Conservation (phyloP, 2,888 invertebrate genomes). For the Orchesella flavescens region DNA sequence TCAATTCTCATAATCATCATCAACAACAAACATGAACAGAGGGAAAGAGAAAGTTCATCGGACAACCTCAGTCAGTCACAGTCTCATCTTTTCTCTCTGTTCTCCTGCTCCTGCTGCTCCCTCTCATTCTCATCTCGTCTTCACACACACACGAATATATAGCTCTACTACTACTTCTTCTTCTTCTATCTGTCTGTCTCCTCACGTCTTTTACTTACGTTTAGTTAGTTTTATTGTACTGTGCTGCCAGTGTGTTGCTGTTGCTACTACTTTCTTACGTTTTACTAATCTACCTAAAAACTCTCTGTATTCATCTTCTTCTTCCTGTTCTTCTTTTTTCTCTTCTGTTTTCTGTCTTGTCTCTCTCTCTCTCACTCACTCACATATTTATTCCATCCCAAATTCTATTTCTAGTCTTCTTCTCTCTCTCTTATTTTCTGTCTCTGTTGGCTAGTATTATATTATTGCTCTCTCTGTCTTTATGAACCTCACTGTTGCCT, state of each 20-base stretch:
- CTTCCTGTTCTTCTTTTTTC: conserved; percentile 11
- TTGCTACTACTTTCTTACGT: background rate
- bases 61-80: conserved; percentile 61
- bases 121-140: background rate
- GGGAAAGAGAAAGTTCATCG: conserved; percentile 60
- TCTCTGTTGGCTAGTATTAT: background rate
- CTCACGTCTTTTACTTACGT: background rate
- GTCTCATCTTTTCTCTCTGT: conserved; percentile 55
- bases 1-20: conserved; percentile 38
- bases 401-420: too few relatives aligned
- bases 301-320: too few relatives aligned
- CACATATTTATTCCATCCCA: background rate
- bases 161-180: conserved; percentile 9
- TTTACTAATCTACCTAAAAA: too few relatives aligned
- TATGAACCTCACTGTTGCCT: too few relatives aligned
- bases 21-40: conserved; percentile 32
- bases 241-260: conserved; percentile 34
- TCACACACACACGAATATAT: background rate
- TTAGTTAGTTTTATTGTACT: conserved; percentile 13
- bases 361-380: background rate
- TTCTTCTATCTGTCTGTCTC: conserved; percentile 7
- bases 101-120: conserved; percentile 24
- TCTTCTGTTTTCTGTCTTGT: conserved; percentile 10
- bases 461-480: too few relatives aligned
- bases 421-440: background rate